Conservation (phyloP, 2,797 vertebrate species). For the Periparus ater region DNA sequence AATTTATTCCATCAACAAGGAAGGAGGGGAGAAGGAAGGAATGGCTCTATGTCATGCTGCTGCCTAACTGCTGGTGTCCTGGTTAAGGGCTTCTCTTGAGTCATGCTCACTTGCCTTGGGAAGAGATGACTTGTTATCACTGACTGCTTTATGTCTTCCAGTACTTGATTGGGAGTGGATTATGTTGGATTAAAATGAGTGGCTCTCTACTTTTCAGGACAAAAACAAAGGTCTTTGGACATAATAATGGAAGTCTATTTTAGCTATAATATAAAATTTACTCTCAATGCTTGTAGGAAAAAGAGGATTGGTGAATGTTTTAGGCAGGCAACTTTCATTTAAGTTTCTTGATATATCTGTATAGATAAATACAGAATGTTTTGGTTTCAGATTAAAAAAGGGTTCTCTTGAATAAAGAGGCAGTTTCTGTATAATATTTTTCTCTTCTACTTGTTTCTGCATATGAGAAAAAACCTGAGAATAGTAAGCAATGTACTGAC, state of each 20-base stretch:
- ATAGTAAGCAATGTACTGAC: not conserved
- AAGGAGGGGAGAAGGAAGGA: not conserved
- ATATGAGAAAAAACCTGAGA: not conserved
- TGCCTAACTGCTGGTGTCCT: not conserved
- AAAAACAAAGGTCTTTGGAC: not conserved
- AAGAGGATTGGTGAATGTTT: not conserved
- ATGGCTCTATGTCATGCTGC: not conserved
- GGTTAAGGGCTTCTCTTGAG: not conserved
- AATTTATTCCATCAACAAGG: not conserved
- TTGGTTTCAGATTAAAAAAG: not conserved
- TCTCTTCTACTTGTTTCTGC: not conserved
- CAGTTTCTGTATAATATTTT: not conserved
- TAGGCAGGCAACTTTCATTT: not conserved
- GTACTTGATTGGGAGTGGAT: not conserved
- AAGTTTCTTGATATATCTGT: not conserved
- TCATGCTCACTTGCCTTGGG: not conserved
- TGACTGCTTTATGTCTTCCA: not conserved
- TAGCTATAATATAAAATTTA: not conserved
- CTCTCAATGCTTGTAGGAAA: not conserved
- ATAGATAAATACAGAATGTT: not conserved
- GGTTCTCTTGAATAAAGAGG: not conserved
- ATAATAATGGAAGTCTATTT: not conserved
- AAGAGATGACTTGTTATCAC: not conserved
- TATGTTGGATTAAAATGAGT: not conserved
- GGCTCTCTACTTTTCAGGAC: not conserved